These are phyloP conservation scores for Pyralis farinalis DNA, from an alignment of 2,888 invertebrate genomes.

Conservation along the genomic window DNA sequence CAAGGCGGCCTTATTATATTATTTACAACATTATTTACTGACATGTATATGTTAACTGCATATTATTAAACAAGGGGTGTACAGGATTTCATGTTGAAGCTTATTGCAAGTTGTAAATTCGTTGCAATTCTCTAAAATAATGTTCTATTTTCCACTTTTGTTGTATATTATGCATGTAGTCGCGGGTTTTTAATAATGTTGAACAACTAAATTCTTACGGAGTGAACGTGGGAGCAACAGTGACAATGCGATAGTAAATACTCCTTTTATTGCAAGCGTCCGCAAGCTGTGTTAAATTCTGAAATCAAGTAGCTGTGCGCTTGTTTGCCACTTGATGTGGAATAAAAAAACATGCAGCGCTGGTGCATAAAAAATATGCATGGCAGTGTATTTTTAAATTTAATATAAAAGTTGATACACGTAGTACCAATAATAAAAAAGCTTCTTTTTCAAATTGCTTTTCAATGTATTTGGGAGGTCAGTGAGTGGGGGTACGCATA, in stretches of 20 bases:
- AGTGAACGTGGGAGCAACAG: too few species aligned
- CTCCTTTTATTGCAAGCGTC: too few species aligned
- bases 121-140: constrained; percentile 1
- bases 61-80: constrained; percentile 7
- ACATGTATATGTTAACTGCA: background rate
- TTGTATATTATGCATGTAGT: too few species aligned
- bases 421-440: constrained; percentile 8
- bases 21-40: too few species aligned
- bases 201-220: too few species aligned
- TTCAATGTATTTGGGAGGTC: constrained; percentile 23
- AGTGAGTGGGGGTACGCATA: constrained; percentile 29
- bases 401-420: background rate
- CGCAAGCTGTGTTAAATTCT: too few species aligned
- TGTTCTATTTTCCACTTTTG: background rate
- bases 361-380: background rate
- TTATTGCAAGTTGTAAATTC: constrained; percentile 9
- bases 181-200: too few species aligned
- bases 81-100: constrained; percentile 6
- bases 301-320: too few species aligned
- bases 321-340: too few species aligned
- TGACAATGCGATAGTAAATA: too few species aligned
- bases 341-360: background rate
- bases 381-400: background rate
- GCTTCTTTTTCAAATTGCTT: constrained; percentile 18
- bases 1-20: too few species aligned